Evolutionary conservation across 2,797 vertebrate genomes (phyloP).

Genomic region (Scleropages formosus): DNA sequence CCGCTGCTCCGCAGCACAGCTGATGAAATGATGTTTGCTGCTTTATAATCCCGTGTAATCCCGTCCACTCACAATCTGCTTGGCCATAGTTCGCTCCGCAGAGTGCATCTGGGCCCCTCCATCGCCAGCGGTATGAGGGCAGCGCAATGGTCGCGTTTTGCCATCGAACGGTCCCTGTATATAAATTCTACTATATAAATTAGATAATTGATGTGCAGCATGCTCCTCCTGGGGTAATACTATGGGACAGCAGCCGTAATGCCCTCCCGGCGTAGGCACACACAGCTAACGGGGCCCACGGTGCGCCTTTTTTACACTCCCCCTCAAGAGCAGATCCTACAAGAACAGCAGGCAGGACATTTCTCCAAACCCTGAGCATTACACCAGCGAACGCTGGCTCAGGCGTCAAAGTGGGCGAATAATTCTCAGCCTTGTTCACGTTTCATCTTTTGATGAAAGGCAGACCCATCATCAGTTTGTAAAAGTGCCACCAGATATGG

Average conservation of each 20-base stretch:
- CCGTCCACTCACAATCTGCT: conserved; percentile 16
- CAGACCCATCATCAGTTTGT: neutral
- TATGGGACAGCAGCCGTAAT: too few relatives aligned
- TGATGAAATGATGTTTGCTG: conserved; percentile 24
- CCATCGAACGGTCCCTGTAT: too few relatives aligned
- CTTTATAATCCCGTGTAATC: conserved; percentile 16
- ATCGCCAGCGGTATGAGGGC: too few relatives aligned
- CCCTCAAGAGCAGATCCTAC: neutral
- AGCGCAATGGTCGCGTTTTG: too few relatives aligned
- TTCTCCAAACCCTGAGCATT: neutral
- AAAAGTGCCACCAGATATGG: neutral
- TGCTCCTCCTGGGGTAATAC: too few relatives aligned
- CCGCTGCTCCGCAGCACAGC: neutral
- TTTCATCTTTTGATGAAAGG: neutral
- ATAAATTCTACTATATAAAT: too few relatives aligned
- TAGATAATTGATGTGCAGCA: too few relatives aligned
- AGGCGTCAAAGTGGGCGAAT: neutral
- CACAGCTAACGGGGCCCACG: too few relatives aligned
- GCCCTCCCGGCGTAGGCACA: too few relatives aligned
- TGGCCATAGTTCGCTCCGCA: neutral
- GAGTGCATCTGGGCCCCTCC: too few relatives aligned
- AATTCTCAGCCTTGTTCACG: neutral
- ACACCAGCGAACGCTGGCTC: neutral
- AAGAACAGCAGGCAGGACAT: neutral
- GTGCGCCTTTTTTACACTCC: too few relatives aligned